These are phyloP conservation scores for Blastobasis lacticolella DNA, from an alignment of 2,888 invertebrate species.

Conservation along the genomic window DNA sequence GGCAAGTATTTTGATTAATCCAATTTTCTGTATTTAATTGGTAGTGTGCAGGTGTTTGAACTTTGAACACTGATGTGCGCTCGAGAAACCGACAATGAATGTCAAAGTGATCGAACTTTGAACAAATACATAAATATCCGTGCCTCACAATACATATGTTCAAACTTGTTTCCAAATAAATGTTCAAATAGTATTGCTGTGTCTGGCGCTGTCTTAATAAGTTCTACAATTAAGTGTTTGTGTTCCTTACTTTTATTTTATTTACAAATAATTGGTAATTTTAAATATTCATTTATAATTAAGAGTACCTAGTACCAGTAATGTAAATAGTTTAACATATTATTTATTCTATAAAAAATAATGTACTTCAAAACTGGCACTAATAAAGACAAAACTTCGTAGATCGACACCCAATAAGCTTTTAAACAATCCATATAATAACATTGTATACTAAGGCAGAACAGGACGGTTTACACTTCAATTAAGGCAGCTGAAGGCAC, in stretches of 20 bases:
- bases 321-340: conserved; percentile 18
- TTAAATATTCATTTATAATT: not conserved
- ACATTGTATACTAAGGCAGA: conserved; percentile 42
- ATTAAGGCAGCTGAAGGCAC: conserved; percentile 64
- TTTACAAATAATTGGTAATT: not conserved
- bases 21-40: too few relatives aligned
- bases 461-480: conserved; percentile 59
- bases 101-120: too few relatives aligned
- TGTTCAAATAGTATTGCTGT: too few relatives aligned
- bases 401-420: conserved; percentile 47
- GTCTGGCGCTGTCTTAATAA: not conserved
- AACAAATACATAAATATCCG: too few relatives aligned
- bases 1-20: too few relatives aligned
- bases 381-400: conserved; percentile 48
- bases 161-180: too few relatives aligned
- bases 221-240: not conserved
- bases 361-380: conserved; percentile 61
- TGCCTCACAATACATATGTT: too few relatives aligned
- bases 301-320: conserved; percentile 8
- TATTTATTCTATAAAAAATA: conserved; percentile 20
- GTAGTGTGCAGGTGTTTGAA: too few relatives aligned
- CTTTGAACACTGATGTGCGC: too few relatives aligned
- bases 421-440: conserved; percentile 19
- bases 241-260: not conserved
- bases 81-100: too few relatives aligned